Evolutionary conservation across 2,888 invertebrate species (phyloP).

Genomic region (Eilema griseolum): DNA sequence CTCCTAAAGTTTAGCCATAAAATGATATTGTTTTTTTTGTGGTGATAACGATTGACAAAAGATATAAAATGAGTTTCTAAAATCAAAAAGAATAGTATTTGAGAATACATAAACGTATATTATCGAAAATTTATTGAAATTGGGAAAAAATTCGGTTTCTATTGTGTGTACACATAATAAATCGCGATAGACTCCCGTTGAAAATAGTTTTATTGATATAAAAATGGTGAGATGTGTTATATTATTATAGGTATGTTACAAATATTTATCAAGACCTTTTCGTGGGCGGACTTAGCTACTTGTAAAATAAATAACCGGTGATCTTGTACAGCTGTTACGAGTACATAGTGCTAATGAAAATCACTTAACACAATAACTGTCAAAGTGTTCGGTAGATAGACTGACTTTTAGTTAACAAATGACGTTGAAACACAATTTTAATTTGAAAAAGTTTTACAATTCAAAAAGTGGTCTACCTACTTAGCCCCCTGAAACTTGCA

Average conservation of each 20-base stretch:
- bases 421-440: too few relatives aligned
- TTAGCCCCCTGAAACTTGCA: too few relatives aligned
- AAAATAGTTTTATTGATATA: constrained; percentile 10
- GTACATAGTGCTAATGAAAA: background rate
- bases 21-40: constrained; percentile 51
- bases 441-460: too few relatives aligned
- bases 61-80: background rate
- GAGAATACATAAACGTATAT: background rate
- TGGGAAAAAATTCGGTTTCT: background rate
- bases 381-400: too few relatives aligned
- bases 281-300: constrained; percentile 5
- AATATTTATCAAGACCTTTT: constrained; percentile 12
- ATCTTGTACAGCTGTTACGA: background rate
- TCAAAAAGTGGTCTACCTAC: too few relatives aligned
- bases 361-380: too few relatives aligned
- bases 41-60: constrained; percentile 25
- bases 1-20: constrained; percentile 48
- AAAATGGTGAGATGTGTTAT: constrained; percentile 1
- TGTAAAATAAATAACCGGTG: constrained; percentile 12
- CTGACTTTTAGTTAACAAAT: too few relatives aligned
- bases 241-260: background rate
- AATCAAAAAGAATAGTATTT: background rate
- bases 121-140: background rate
- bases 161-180: background rate
- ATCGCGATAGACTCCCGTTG: background rate